phyloP scores from a whole-genome alignment of 2,113 vertebrate genomes.

The Eubucco bourcierii region DNA sequence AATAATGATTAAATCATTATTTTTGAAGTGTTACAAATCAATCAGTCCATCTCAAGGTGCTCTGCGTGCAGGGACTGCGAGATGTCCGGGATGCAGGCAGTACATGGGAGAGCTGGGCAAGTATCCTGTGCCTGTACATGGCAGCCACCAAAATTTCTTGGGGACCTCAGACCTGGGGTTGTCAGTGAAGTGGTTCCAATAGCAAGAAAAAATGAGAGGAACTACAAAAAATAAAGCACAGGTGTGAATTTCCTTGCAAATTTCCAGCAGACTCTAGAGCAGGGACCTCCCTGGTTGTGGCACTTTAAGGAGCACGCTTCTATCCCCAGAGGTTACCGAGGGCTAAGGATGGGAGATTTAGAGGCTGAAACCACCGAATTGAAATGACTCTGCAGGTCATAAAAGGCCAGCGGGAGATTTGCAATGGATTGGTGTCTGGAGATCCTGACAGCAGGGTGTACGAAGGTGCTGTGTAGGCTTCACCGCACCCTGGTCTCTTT shows the following conservation, averaged over 20 bases:
- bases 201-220: neutral
- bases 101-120: neutral
- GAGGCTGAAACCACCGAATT: slow-evolving; percentile 33
- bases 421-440: slow-evolving; percentile 24
- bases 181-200: neutral
- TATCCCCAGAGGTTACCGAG: neutral
- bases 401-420: slow-evolving; percentile 53
- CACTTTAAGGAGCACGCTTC: neutral
- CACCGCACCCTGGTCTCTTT: neutral
- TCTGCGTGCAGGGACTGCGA: slow-evolving; percentile 54
- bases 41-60: slow-evolving; percentile 67
- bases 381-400: slow-evolving; percentile 39
- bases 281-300: neutral
- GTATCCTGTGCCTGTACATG: rapidly evolving
- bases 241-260: neutral
- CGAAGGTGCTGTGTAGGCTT: neutral
- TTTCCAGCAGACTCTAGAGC: neutral
- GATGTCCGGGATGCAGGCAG: neutral
- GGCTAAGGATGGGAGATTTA: slow-evolving; percentile 46
- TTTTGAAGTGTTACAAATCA: slow-evolving; percentile 76
- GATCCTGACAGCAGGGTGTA: neutral
- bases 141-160: neutral
- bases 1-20: slow-evolving; percentile 77
- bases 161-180: neutral
- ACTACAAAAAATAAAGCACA: neutral